Evolutionary conservation across 2,888 invertebrate species (phyloP), one percentile per base, ranked within the genome.

Genomic region (Stegana nigrithorax): DNA sequence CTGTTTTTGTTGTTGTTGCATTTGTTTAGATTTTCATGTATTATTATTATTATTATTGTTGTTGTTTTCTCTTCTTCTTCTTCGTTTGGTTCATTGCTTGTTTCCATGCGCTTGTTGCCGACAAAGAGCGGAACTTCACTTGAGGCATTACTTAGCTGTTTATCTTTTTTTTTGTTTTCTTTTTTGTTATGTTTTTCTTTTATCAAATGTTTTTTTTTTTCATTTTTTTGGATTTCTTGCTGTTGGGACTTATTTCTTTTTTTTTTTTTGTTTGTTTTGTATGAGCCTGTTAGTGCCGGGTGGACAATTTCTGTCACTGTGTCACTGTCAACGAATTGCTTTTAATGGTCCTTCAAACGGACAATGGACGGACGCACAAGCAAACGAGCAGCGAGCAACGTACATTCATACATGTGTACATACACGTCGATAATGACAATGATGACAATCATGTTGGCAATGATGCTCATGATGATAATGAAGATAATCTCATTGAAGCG

Each of bases 251-350:
- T n/a, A n/a, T n/a, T n/a, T n/a, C n/a, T n/a, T 29, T 67, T 70
- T 62, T 60, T 72, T 68, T 66, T 67, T 70, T 73, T 63, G 65
- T 61, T n/a, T n/a, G 39, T 10, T 39, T 39, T 39, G 39, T n/a
- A 10, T 5, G 39, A 39, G 39, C 25, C 25, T 47, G n/a, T 8
- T 23, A 47, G n/a, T n/a, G 47, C n/a, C 47, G n/a, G 8, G n/a
- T 12, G 25, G 21, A 23, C 29, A 17, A 51, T 79, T 73, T 75
- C 69, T 79, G n/a, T n/a, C n/a, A n/a, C n/a, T n/a, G 73, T 79
- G 78, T 79, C 78, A 78, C 76, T 78, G 78, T 78, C 79, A 78
- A 76, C 78, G 75, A 76, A 76, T 77, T 77, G 77, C 68, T 73
- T 73, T 73, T 77, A 77, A 77, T 75, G 75, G 67, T 60, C 44